Conservation (phyloP, 1,140 invertebrate genomes). For the Magallana gigas region DNA sequence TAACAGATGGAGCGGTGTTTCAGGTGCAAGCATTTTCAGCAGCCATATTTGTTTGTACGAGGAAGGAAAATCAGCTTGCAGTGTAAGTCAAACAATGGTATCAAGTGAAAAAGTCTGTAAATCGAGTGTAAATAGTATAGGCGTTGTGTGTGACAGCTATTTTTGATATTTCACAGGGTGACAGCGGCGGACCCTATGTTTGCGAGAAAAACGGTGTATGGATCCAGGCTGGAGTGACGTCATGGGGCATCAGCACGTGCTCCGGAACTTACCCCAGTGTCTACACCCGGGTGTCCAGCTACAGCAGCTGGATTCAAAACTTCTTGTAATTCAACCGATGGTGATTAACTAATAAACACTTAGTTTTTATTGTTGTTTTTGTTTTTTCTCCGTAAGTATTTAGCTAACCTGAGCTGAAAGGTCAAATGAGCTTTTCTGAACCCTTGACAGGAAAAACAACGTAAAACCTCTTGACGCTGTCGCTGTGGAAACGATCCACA, state of each 20-base stretch:
- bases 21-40: constrained; percentile 52
- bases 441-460: too few relatives aligned
- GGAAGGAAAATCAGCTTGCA: constrained; percentile 49
- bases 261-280: background rate
- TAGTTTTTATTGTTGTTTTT: background rate
- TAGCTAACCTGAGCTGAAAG: background rate
- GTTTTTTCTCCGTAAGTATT: background rate
- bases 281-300: background rate
- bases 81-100: constrained; percentile 44
- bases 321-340: background rate
- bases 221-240: constrained; percentile 83
- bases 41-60: constrained; percentile 62
- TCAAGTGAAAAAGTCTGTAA: too few relatives aligned
- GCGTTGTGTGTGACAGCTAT: background rate
- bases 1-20: constrained; percentile 39
- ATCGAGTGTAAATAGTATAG: background rate
- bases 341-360: background rate
- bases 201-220: constrained; percentile 79
- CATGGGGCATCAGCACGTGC: constrained; percentile 82
- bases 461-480: too few relatives aligned
- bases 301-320: background rate
- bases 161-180: constrained; percentile 58
- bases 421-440: background rate
- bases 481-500: too few relatives aligned
- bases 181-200: constrained; percentile 80